Conservation (phyloP, 2,113 vertebrate genomes). For the Vireo altiloquus region DNA sequence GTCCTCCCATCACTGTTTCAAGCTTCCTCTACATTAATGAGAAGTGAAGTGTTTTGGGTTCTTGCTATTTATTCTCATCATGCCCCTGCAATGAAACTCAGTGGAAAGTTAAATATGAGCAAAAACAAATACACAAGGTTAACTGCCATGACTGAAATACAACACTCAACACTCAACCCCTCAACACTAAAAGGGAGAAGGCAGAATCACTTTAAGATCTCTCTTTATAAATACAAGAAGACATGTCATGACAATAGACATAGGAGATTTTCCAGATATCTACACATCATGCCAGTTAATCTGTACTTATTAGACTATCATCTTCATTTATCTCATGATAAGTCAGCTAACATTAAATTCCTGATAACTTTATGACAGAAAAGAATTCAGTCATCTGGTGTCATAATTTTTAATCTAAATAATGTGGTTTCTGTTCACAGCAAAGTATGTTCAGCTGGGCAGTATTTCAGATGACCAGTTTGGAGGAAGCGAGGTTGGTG, state of each 20-base stretch:
- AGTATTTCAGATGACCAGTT: background rate
- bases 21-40: background rate
- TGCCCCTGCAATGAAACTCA: background rate
- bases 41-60: background rate
- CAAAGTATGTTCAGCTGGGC: background rate
- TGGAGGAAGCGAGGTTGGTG: background rate
- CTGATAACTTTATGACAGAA: background rate
- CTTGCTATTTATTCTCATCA: background rate
- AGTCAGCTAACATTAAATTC: background rate
- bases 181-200: background rate
- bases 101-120: background rate
- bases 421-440: background rate
- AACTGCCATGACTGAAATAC: background rate
- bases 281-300: background rate
- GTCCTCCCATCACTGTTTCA: background rate
- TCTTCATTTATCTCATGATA: background rate
- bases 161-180: too few relatives aligned
- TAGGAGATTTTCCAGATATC: background rate
- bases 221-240: background rate
- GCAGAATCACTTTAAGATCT: background rate
- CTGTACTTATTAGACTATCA: background rate
- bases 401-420: background rate
- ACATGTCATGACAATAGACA: background rate
- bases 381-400: background rate
- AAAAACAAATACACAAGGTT: background rate